phyloP scores from a whole-genome alignment of 35 echinoderm and acorn worm species.

The Heliocidaris tuberculata region DNA sequence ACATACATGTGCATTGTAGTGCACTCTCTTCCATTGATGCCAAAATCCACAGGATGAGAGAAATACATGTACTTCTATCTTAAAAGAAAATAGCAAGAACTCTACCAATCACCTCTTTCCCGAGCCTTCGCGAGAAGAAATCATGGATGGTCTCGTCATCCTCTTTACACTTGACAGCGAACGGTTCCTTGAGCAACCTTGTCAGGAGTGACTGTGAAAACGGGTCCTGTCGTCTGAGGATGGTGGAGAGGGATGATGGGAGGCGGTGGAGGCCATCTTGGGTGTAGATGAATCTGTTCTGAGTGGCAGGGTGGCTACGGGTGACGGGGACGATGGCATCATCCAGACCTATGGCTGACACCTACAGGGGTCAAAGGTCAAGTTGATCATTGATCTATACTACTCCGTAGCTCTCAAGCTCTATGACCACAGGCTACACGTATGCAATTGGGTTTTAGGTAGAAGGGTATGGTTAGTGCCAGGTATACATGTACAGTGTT shows the following conservation, averaged over 20 bases:
- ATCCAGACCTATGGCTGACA: constrained; percentile 42
- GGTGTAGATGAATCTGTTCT: constrained; percentile 83
- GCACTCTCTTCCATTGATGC: too few species aligned
- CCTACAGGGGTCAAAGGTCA: constrained; percentile 40
- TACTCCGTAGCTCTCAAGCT: too few species aligned
- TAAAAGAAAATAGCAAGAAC: background rate
- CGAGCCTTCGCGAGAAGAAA: constrained; percentile 77
- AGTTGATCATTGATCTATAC: background rate
- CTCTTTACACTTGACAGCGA: constrained; percentile 38
- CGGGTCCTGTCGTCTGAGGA: constrained; percentile 58
- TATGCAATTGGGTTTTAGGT: too few species aligned
- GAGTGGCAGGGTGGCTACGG: constrained; percentile 56
- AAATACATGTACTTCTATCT: too few species aligned
- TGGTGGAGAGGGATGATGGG: constrained; percentile 54
- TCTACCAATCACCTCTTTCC: constrained; percentile 64
- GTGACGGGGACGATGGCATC: constrained; percentile 64
- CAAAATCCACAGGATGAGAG: too few species aligned
- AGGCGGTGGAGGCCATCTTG: constrained; percentile 65
- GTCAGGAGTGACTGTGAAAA: constrained; percentile 65
- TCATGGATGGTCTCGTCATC: constrained; percentile 91
- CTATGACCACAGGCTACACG: background rate
- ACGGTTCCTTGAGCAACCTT: constrained; percentile 63
- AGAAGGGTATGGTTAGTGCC: too few species aligned
- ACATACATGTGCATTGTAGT: too few species aligned
- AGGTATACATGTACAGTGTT: too few species aligned